phyloP scores from a whole-genome alignment of 2,797 vertebrate genomes.

The Gouania willdenowi region DNA sequence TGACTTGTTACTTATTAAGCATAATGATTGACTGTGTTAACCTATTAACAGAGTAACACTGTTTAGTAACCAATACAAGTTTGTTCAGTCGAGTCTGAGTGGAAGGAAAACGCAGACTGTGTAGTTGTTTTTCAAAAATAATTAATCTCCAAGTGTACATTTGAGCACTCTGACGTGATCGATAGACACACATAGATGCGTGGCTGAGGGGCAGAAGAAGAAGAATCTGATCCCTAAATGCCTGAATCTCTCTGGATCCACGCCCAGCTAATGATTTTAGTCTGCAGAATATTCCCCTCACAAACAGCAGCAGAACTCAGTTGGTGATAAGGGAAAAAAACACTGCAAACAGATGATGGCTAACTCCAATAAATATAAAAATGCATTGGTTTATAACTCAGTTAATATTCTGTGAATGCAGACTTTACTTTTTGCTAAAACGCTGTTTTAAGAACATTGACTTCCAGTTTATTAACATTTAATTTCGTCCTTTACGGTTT shows the following conservation, averaged over 20 bases:
- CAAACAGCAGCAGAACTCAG: not conserved
- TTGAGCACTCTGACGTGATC: not conserved
- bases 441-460: no score
- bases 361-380: not conserved
- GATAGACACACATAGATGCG: not conserved
- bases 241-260: not conserved
- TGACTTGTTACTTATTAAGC: not conserved
- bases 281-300: not conserved
- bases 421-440: no score
- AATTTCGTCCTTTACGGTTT: no score
- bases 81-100: no score
- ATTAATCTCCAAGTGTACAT: not conserved
- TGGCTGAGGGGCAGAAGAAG: not conserved
- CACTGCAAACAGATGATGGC: not conserved
- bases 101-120: no score
- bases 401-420: no score
- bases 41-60: no score
- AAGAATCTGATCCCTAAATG: not conserved
- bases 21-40: constrained; percentile 5
- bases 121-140: no score
- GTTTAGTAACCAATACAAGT: no score
- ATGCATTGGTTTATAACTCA: no score
- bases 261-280: not conserved
- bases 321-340: not conserved
- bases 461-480: no score